Conservation (phyloP, 2,888 invertebrate species). For the Thymelicus lineola region DNA sequence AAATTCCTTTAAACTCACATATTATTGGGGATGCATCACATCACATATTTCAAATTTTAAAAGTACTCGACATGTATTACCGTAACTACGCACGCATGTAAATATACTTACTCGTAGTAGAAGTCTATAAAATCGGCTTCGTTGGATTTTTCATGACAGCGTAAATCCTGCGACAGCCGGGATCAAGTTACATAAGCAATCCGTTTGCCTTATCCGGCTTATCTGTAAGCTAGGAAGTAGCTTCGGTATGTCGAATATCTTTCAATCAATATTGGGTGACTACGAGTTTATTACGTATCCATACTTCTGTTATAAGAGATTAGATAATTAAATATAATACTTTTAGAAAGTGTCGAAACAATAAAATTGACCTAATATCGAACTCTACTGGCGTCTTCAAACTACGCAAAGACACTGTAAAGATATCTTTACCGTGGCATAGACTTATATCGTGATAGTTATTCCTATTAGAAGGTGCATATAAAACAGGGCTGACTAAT, state of each 20-base stretch:
- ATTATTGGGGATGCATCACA: too few species aligned
- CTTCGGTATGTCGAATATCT: slow-evolving; percentile 1
- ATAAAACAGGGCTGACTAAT: slow-evolving; percentile 23
- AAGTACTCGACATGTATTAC: too few species aligned
- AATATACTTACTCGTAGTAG: neutral
- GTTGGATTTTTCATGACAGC: neutral
- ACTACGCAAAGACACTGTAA: too few species aligned
- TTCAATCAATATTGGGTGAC: slow-evolving; percentile 4
- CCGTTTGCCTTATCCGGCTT: slow-evolving; percentile 2
- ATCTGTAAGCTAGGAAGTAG: slow-evolving; percentile 3
- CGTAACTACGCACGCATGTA: neutral
- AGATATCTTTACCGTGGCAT: too few species aligned
- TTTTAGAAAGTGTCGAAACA: too few species aligned
- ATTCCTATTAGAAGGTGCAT: slow-evolving; percentile 8
- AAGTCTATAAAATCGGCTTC: neutral
- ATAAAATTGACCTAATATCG: too few species aligned
- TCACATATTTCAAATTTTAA: too few species aligned
- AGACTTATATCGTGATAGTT: too few species aligned
- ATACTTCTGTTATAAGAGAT: neutral
- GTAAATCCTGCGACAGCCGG: slow-evolving; percentile 9
- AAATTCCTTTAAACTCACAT: too few species aligned
- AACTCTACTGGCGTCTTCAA: too few species aligned
- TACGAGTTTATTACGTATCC: neutral
- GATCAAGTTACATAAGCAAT: slow-evolving; percentile 18
- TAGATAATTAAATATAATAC: too few species aligned